Percentiles rank a stretch among this genome's conserved stretches.
phyloP scores from a whole-genome alignment of 2,888 invertebrate genomes.

The Synanthedon tipuliformis region DNA sequence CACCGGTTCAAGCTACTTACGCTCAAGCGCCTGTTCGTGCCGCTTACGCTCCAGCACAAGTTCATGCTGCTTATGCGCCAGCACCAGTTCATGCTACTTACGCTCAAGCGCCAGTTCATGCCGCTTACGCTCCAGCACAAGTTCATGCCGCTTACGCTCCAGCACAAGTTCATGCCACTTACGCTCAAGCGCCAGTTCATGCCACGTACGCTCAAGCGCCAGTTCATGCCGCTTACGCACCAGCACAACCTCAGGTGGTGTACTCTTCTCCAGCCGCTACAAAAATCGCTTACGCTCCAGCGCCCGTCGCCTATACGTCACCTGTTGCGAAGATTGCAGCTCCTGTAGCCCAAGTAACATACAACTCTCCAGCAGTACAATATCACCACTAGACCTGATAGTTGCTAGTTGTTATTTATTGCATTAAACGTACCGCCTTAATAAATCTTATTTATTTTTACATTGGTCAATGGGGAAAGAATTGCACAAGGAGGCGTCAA shows the following conservation, averaged over 20 bases:
- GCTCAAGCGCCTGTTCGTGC: slow-evolving; percentile 15
- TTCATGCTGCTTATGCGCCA: slow-evolving; percentile 14
- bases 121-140: slow-evolving; percentile 16
- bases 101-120: slow-evolving; percentile 18
- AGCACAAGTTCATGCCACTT: slow-evolving; percentile 3
- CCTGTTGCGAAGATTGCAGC: slow-evolving; percentile 6
- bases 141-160: slow-evolving; percentile 6
- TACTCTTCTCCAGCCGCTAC: slow-evolving; percentile 1
- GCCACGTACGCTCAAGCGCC: slow-evolving; percentile 21
- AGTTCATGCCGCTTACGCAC: slow-evolving; percentile 18
- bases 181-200: slow-evolving; percentile 19
- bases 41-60: slow-evolving; percentile 13
- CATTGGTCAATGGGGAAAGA: slow-evolving; percentile 33
- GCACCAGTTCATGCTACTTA: slow-evolving; percentile 16
- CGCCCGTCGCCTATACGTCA: slow-evolving; percentile 2
- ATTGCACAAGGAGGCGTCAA: slow-evolving; percentile 56
- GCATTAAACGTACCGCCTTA: slow-evolving; percentile 31
- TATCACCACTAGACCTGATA: slow-evolving; percentile 47
- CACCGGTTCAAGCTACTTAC: slow-evolving; percentile 7
- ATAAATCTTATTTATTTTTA: slow-evolving; percentile 30
- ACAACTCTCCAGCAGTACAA: slow-evolving; percentile 44
- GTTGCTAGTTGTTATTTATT: slow-evolving; percentile 36
- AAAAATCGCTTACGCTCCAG: slow-evolving; percentile 17
- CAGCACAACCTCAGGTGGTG: slow-evolving; percentile 11
- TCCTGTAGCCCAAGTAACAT: slow-evolving; percentile 34